Evolutionary conservation across 1,140 invertebrate species (phyloP), one percentile per base, ranked within the genome.

Genomic region (Drosophila lowei): DNA sequence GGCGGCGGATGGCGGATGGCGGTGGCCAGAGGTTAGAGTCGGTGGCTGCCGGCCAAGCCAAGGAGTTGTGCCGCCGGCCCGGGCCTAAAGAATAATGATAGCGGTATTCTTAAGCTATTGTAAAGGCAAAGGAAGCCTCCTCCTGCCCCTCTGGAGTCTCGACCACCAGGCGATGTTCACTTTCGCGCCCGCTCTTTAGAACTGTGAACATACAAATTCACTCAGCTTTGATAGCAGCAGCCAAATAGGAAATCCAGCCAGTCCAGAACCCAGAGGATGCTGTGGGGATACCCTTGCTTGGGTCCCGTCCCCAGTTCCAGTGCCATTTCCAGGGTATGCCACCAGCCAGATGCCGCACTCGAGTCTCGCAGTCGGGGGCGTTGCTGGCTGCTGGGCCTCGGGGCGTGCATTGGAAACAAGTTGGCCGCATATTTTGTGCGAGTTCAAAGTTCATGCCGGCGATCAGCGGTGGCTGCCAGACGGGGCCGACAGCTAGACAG

Each of bases 161-260:
- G 18, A 18, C 21, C 15, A 15, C 28, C 52, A 30, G 44, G 11
- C 46, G 60, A 70, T 79, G 85, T 89, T 84, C 85, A 80, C 77
- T 89, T 89, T 89, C 85, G 86, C 86, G 80, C 86, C 88, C 75
- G 77, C 75, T 85, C 78, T 85, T 76, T 77, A 81, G 78, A 90
- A 90, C 89, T 89, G 89, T 90, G 85, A 90, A 90, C 89, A 90
- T 90, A 90, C 89, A 90, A 90, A 90, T 90, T 90, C 89, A 90
- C 89, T 90, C 89, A 90, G 72, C 72, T 70, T 74, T 85, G 85
- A 89, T 88, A 88, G 86, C 70, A 74, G 73, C 72, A 57, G 42
- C 79, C 81, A 84, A 84, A 66, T 81, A 83, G 71, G 79, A 78
- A 65, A 47, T 57, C n/a, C 13, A 57, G 63, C 54, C 28, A 63